A percentile compares a stretch with the other conserved stretches of the same genome.
These are phyloP conservation scores for Eubasilissa regina DNA, from an alignment of 1,140 invertebrate species.

Conservation along the genomic window DNA sequence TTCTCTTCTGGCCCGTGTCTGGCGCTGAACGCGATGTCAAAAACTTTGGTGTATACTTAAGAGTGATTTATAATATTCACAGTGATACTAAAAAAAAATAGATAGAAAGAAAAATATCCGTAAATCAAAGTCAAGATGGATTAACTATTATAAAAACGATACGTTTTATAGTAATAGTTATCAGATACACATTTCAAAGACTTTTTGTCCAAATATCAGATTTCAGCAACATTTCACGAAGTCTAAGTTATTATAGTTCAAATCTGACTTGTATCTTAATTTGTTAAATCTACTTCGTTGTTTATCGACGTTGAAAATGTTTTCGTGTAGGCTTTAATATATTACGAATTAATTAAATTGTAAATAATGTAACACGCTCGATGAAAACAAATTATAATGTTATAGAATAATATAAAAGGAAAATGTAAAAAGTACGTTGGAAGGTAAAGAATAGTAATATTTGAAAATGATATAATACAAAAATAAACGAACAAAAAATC, in stretches of 20 bases:
- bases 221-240: conserved; percentile 31
- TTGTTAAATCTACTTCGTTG: conserved; percentile 2
- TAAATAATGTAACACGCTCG: conserved; percentile 4
- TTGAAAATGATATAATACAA: not conserved
- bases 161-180: conserved; percentile 6
- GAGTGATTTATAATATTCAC: not conserved
- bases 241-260: conserved; percentile 23
- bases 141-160: not conserved
- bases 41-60: not conserved
- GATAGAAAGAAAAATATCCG: not conserved
- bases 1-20: too few relatives aligned
- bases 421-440: not conserved
- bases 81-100: not conserved
- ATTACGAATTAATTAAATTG: conserved; percentile 38
- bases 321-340: conserved; percentile 35
- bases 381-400: too few relatives aligned
- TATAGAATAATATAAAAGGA: too few relatives aligned
- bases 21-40: too few relatives aligned
- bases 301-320: conserved; percentile 29
- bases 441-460: not conserved
- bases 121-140: conserved; percentile 2
- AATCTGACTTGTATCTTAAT: conserved; percentile 31
- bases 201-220: conserved; percentile 21
- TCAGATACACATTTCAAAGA: conserved; percentile 13
- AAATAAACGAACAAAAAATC: conserved; percentile 9